Evolutionary conservation across 1,140 invertebrate species (phyloP).

Genomic region (Neoseiulus cucumeris): DNA sequence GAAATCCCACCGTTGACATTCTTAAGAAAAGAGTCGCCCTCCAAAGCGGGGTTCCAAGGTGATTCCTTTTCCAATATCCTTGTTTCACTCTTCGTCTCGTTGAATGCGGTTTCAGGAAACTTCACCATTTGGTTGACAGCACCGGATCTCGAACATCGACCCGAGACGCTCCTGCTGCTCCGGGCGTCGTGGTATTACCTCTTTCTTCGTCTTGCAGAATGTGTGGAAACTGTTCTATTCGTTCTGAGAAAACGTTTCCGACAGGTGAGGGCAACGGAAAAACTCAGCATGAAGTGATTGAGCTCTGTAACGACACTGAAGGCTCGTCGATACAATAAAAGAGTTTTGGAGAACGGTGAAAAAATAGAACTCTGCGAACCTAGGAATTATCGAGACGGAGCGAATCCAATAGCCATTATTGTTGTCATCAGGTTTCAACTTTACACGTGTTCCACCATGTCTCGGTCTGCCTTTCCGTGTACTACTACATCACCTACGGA

Average conservation of each 20-base stretch:
- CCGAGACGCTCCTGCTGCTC: background rate
- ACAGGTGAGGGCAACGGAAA: background rate
- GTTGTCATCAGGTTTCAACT: background rate
- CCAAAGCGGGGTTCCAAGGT: too few relatives aligned
- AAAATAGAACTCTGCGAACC: too few relatives aligned
- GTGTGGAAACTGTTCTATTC: background rate
- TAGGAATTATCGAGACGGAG: too few relatives aligned
- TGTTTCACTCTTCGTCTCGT: too few relatives aligned
- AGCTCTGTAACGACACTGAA: background rate
- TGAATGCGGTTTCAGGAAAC: background rate
- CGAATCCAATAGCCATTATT: background rate
- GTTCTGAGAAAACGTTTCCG: background rate
- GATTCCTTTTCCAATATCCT: too few relatives aligned
- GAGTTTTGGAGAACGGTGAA: too few relatives aligned
- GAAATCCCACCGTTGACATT: too few relatives aligned
- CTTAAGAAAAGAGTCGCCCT: too few relatives aligned
- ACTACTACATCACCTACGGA: background rate
- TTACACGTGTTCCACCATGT: constrained; percentile 32
- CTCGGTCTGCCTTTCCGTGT: constrained; percentile 20
- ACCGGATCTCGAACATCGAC: background rate
- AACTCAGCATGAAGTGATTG: background rate
- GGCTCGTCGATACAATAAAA: too few relatives aligned
- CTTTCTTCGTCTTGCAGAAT: background rate
- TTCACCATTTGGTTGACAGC: background rate
- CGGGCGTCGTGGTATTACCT: background rate